Percentiles rank a stretch among this genome's conserved stretches.
phyloP scores from a whole-genome alignment of 2,113 vertebrate genomes.

The Peromyscus maniculatus region DNA sequence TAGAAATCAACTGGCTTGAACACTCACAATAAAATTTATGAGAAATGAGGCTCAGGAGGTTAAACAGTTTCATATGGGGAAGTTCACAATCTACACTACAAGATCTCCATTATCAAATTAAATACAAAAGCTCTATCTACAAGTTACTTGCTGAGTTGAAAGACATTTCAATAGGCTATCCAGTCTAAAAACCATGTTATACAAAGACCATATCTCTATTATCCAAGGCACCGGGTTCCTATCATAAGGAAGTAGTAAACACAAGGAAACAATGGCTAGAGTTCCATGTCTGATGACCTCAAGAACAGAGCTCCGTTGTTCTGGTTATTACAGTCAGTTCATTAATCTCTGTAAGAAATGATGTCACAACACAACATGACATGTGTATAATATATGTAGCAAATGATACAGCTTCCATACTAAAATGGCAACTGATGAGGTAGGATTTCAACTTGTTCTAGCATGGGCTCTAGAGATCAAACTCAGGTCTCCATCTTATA shows the following conservation, averaged over 20 bases:
- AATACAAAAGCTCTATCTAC: slow-evolving; percentile 14
- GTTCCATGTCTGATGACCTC: slow-evolving; percentile 11
- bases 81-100: not conserved
- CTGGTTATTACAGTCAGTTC: slow-evolving; percentile 11
- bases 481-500: not conserved
- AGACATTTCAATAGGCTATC: slow-evolving; percentile 30
- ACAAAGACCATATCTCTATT: slow-evolving; percentile 43
- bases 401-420: slow-evolving; percentile 25
- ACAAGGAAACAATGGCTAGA: not conserved
- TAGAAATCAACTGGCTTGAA: not conserved
- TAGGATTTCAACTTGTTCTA: not conserved
- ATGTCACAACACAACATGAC: not conserved
- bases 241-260: slow-evolving; percentile 32
- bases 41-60: not conserved
- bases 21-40: not conserved
- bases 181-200: slow-evolving; percentile 17
- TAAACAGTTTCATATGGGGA: not conserved
- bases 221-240: slow-evolving; percentile 22
- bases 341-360: slow-evolving; percentile 44
- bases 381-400: not conserved
- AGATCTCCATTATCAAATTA: slow-evolving; percentile 32
- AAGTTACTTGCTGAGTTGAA: slow-evolving; percentile 28
- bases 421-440: not conserved
- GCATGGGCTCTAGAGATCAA: not conserved
- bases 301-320: slow-evolving; percentile 35